Evolutionary conservation across 2,888 invertebrate genomes (phyloP).

Genomic region (Phengaris alcon): DNA sequence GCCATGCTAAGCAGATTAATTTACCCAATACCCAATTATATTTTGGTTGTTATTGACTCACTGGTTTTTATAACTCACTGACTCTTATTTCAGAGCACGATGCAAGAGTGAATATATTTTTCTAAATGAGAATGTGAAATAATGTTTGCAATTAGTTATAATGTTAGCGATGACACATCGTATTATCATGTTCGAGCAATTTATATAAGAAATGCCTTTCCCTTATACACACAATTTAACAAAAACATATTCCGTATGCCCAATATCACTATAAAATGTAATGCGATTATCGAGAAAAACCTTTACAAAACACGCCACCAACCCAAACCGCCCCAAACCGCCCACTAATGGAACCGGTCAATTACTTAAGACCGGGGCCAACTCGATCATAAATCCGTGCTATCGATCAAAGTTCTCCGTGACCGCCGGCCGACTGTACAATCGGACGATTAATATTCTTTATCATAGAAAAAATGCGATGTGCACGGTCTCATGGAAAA

Average conservation of each 20-base stretch:
- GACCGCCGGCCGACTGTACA: slow-evolving; percentile 37
- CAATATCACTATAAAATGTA: no score
- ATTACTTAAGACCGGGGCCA: slow-evolving; percentile 74
- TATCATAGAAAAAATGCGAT: background rate
- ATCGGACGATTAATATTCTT: slow-evolving; percentile 8
- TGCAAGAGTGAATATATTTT: no score
- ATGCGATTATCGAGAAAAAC: slow-evolving; percentile 13
- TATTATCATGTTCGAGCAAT: no score
- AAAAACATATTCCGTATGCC: no score
- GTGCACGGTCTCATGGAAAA: background rate
- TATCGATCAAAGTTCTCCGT: slow-evolving; percentile 73
- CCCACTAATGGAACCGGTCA: slow-evolving; percentile 72
- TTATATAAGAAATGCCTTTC: no score
- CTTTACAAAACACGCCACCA: slow-evolving; percentile 32
- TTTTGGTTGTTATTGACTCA: background rate
- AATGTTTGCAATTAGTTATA: no score
- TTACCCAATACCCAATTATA: background rate
- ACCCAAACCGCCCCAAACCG: slow-evolving; percentile 36
- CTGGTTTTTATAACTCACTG: no score
- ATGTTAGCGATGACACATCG: no score
- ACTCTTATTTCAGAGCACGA: no score
- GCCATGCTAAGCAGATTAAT: background rate
- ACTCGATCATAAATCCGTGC: slow-evolving; percentile 72
- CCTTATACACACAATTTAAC: no score
- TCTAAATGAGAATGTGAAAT: no score